Evolutionary conservation across 2,113 vertebrate species (phyloP).

Genomic region (Cariama cristata): DNA sequence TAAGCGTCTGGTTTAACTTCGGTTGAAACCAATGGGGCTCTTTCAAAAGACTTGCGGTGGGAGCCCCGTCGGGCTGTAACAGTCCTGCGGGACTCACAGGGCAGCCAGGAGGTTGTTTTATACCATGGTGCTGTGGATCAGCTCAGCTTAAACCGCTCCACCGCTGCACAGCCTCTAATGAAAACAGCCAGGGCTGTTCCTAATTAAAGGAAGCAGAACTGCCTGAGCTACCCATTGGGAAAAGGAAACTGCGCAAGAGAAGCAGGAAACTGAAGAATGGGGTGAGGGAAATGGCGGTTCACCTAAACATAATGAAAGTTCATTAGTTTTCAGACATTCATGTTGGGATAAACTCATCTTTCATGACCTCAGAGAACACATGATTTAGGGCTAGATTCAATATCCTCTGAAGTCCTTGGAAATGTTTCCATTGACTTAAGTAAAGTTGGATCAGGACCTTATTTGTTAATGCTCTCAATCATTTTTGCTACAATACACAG

Average conservation of each 20-base stretch:
- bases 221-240: conserved; percentile 28
- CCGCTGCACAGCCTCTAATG: neutral
- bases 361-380: neutral
- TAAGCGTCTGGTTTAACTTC: neutral
- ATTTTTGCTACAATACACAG: neutral
- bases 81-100: neutral
- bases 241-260: conserved; percentile 43
- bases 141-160: neutral
- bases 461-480: conserved; percentile 12
- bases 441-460: neutral
- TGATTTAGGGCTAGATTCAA: neutral
- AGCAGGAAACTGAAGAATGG: conserved; percentile 52
- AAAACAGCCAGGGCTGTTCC: conserved; percentile 39
- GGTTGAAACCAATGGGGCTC: neutral
- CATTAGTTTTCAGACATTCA: conserved; percentile 8
- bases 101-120: neutral
- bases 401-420: neutral
- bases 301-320: neutral
- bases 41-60: neutral
- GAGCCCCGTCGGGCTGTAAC: neutral
- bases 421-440: conserved; percentile 5
- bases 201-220: conserved; percentile 47
- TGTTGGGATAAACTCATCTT: conserved; percentile 13
- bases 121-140: neutral
- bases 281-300: conserved; percentile 19